Conservation (phyloP, 2,113 vertebrate genomes). For the Pithys albifrons region DNA sequence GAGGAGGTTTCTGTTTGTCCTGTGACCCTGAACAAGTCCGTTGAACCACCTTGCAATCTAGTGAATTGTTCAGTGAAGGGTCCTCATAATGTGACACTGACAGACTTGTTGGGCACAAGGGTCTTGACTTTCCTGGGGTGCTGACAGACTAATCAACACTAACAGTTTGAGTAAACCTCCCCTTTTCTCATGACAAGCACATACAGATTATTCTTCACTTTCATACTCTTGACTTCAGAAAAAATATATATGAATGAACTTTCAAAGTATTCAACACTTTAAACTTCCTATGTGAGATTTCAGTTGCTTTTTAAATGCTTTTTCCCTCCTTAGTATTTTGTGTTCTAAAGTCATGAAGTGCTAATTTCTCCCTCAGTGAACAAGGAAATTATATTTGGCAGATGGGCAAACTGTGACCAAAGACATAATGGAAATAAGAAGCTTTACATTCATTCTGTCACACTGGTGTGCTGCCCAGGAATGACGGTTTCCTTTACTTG, state of each 20-base stretch:
- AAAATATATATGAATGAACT: neutral
- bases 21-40: neutral
- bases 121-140: neutral
- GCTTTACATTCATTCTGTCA: neutral
- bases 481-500: neutral
- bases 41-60: neutral
- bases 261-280: neutral
- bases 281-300: neutral
- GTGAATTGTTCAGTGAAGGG: neutral
- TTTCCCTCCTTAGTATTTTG: neutral
- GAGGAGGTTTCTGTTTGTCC: neutral
- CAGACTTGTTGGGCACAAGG: neutral
- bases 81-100: neutral
- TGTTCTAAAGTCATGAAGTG: neutral
- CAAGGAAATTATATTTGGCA: neutral
- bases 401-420: neutral
- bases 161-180: neutral
- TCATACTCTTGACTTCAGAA: neutral
- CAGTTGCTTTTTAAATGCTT: neutral
- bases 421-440: neutral
- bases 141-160: neutral
- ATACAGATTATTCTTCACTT: neutral
- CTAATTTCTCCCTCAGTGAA: neutral
- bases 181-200: neutral
- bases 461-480: neutral